Base-by-base conservation (phyloP, 53 echinoderm and acorn worm genomes). In the Echinarachnius parma region DNA sequence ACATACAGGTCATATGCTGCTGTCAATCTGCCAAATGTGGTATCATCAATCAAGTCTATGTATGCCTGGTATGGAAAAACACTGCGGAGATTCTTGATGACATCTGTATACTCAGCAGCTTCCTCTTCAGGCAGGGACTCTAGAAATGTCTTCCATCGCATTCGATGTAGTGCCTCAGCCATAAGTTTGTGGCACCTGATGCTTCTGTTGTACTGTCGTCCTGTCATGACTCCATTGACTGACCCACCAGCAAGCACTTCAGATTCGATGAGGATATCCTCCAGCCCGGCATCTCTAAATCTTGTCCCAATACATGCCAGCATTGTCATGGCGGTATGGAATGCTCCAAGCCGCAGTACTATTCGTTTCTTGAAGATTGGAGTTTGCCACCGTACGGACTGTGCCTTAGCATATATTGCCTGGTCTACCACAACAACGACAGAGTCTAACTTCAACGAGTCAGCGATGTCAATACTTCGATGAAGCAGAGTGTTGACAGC, bases 231-330 rank as follows among this genome's bases (percentile, higher is more conserved):
- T 18, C 77, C 67, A 61, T 78, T 77, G 5, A 48, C 13, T 24
- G 83, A 83, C 4, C 77, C 83, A 26, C 62, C 53, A 23, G 88
- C 88, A 47, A 83, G 30, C 26, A 79, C 48, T 10, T 60, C 83
- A 46, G 68, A 66, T 75, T 80, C 80, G 34, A 83, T 76, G 13
- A 64, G 36, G 4, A 81, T 31, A 33, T 89, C 84, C 30, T 84
- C 50, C 34, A 84, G 48, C 14, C 84, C 77, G 35, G 84, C 81
- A 80, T 89, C 89, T 48, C 72, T 45, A 59, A 77, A 84, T 21
- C 66, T 44, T 75, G 67, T 88, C 31, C 89, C 89, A 52, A 80
- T 60, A 52, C 83, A 75, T 14, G 79, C 53, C 21, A 83, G 65
- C 36, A 80, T 44, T 11, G 53, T 50, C 48, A 59, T 54, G 19